Percentiles rank a stretch among this genome's conserved stretches.
phyloP scores from a whole-genome alignment of 2,113 vertebrate genomes.

The Neodon shergylaensis region DNA sequence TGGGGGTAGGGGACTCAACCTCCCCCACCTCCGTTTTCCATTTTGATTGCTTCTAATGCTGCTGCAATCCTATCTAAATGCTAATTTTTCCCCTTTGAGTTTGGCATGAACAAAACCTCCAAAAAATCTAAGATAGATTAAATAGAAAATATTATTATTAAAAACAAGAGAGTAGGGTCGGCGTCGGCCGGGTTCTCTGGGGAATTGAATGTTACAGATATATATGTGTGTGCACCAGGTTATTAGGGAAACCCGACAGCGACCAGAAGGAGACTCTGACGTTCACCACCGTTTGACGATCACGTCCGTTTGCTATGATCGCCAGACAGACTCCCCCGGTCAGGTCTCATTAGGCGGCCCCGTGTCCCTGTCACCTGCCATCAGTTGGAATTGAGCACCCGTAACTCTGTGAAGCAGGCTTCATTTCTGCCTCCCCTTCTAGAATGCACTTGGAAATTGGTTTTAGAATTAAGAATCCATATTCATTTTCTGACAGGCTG shows the following conservation, averaged over 20 bases:
- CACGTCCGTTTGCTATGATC: slow-evolving; percentile 60
- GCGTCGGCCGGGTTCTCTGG: slow-evolving; percentile 10
- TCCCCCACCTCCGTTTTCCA: slow-evolving; percentile 51
- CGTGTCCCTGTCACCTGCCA: slow-evolving; percentile 49
- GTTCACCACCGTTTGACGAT: not conserved
- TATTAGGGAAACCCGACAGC: slow-evolving; percentile 64
- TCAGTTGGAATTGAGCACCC: not conserved
- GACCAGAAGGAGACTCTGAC: slow-evolving; percentile 55
- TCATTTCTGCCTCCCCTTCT: slow-evolving; percentile 59
- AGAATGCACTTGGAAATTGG: slow-evolving; percentile 55
- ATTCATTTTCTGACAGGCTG: slow-evolving; percentile 53
- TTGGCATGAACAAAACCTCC: slow-evolving; percentile 66
- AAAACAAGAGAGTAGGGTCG: slow-evolving; percentile 59
- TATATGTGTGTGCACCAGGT: not conserved
- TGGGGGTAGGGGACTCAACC: not conserved
- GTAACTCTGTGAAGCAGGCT: slow-evolving; percentile 31
- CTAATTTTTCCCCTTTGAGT: slow-evolving; percentile 77
- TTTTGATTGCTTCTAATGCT: slow-evolving; percentile 77
- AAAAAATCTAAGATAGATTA: slow-evolving; percentile 73
- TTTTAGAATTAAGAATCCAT: slow-evolving; percentile 75
- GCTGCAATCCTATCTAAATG: slow-evolving; percentile 81
- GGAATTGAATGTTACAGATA: slow-evolving; percentile 67
- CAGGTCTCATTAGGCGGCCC: slow-evolving; percentile 64
- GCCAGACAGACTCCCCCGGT: slow-evolving; percentile 33
- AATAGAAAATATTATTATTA: slow-evolving; percentile 79